Evolutionary conservation across 2,888 invertebrate genomes (phyloP), one percentile per base, ranked within the genome.

Genomic region (Oithona nana): DNA sequence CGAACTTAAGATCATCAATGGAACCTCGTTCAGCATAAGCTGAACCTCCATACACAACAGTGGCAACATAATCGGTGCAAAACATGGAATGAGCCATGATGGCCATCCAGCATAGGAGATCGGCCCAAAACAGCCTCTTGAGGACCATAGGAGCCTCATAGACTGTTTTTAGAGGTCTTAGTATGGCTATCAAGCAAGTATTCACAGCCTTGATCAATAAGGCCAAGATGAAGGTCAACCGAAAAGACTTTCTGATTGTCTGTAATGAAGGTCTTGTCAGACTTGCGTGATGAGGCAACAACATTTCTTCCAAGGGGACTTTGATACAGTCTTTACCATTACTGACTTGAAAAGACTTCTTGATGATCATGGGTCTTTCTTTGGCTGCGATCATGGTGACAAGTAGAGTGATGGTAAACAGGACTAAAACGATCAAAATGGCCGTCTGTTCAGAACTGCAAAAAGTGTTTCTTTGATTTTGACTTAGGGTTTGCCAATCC

Each of bases 21-120:
- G 59, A 48, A 2, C 59, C 59, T 24, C 20, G n/a, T 16, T 30
- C 31, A 29, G 68, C 69, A 62, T 68, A 67, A 0, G 71, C 71
- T 54, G 66, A 64, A 1, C 71, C 71, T 28, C 65, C 66, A 64
- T 68, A 71, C 28, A 70, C 68, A 16, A 68, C 68, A 64, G 70
- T 69, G 4, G 69, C 71, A n/a, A 71, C 69, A 65, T 68, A 71
- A 64, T 71, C 70, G 4, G 70, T 70, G 60, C 69, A 71, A 64
- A 70, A 71, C 67, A 70, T 68, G 57, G 68, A 66, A 64, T 70
- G 68, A 65, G 70, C 69, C 65, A 69, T 69, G 20, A 70, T 64
- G 11, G 68, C 69, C 63, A 69, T 68, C 71, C 71, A 71, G 8
- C 68, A 67, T 63, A 69, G 66, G 13, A 71, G 66, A 61, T 69